Evolutionary conservation across 2,888 invertebrate genomes (phyloP), one percentile per base, ranked within the genome.

Genomic region (Lathronympha strigana): DNA sequence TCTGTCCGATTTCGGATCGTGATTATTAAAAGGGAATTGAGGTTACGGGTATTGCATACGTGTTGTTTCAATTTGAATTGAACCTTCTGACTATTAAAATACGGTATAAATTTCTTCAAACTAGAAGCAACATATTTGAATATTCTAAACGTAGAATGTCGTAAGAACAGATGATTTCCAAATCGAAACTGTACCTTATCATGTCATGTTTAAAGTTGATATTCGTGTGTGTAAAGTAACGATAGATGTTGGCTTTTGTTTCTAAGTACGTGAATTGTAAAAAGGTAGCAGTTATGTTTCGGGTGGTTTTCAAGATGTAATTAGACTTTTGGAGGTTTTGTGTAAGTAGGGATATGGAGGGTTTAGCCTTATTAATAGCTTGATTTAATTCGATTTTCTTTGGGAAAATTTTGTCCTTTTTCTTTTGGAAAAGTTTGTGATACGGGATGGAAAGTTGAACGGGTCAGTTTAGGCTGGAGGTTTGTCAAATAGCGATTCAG

Each of bases 11-110:
- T 63, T 47, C 19, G 28, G 45, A 31, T 25, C 28, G 47, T 23
- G 47, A 55, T 63, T 63, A 63, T 55, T 49, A 63, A 63, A 63
- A 57, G 40, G 49, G 57, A 40, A 63, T 55, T 40, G 63, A 63
- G 63, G 63, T 63, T 57, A 50, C n/a, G 40, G 38, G 63, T 54
- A 62, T 38, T 40, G 49, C 55, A 63, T 40, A 23, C n/a, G 33
- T n/a, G 45, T 25, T 6, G 9, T 25, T 28, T 51, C n/a, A 4
- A 47, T 3, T n/a, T 15, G 4, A 55, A 40, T 13, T 31, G 13
- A 21, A 38, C 40, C 9, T 40, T 55, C 8, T 21, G 6, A 0
- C 8, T 1, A 4, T 11, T 17, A 21, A 17, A 23, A 50, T 57
- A 63, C 13, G 47, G 47, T n/a, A 15, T 15, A 50, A 23, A 25